phyloP scores from a whole-genome alignment of 2,797 vertebrate species.

The Florisuga fusca region DNA sequence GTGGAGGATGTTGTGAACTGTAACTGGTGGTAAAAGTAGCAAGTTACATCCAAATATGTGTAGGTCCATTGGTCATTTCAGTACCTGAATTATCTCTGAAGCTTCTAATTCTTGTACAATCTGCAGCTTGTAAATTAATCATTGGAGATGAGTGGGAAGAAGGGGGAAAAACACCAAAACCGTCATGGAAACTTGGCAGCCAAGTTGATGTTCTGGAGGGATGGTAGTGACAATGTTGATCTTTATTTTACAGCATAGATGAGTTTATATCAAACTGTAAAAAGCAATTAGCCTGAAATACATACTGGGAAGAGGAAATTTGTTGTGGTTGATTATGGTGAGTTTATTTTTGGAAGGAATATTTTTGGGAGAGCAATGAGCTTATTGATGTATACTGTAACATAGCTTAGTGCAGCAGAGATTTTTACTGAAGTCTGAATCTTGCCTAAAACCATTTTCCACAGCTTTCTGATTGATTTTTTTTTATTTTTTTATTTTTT shows the following conservation, averaged over 20 bases:
- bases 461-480: conserved; percentile 44
- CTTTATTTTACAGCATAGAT: background rate
- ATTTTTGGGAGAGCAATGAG: background rate
- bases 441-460: conserved; percentile 65
- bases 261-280: background rate
- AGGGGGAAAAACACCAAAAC: too few relatives aligned
- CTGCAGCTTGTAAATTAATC: too few relatives aligned
- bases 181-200: background rate
- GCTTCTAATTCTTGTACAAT: background rate
- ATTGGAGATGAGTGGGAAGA: background rate
- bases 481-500: background rate
- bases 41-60: background rate
- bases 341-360: conserved; percentile 7
- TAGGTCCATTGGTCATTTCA: background rate
- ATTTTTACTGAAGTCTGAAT: background rate
- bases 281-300: background rate
- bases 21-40: background rate
- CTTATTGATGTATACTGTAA: background rate
- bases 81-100: background rate
- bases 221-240: background rate
- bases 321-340: background rate
- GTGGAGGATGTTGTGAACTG: background rate
- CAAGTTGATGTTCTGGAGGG: background rate
- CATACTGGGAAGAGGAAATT: background rate
- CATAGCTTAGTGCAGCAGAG: background rate